These are phyloP conservation scores for Verasper variegatus DNA, from an alignment of 2,113 vertebrate species.

Conservation along the genomic window DNA sequence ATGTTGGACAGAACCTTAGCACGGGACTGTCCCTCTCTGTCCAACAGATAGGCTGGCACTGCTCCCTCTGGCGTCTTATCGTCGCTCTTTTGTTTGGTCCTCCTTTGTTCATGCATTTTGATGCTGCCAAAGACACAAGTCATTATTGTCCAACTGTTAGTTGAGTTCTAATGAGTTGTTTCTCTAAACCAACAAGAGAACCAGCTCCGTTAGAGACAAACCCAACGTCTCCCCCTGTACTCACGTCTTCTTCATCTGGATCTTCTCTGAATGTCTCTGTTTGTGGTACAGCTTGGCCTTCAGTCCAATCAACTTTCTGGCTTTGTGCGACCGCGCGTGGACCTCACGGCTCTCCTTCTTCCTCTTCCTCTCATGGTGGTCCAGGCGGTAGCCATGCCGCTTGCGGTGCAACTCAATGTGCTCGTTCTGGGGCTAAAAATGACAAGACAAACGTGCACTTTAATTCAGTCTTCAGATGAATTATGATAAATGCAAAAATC, in stretches of 20 bases:
- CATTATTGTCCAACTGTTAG: background rate
- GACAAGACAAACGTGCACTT: background rate
- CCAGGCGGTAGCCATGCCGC: constrained; percentile 94
- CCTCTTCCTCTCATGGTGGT: constrained; percentile 94
- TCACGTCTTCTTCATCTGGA: constrained; percentile 99
- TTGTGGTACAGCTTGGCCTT: constrained; percentile 99
- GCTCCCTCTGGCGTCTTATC: constrained; percentile 97
- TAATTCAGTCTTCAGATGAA: fast-evolving
- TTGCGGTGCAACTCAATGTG: constrained; percentile 96
- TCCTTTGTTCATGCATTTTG: constrained; percentile 98
- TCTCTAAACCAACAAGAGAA: background rate
- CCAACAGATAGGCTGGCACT: constrained; percentile 93
- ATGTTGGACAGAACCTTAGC: constrained; percentile 98
- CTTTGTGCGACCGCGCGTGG: constrained; percentile 94
- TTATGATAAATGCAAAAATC: background rate
- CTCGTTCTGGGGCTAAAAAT: constrained; percentile 93
- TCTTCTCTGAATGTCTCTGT: constrained; percentile 96
- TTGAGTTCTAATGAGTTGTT: background rate
- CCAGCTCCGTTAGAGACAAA: background rate
- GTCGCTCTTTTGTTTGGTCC: constrained; percentile 93
- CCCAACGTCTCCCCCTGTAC: constrained; percentile 49
- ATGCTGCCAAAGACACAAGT: constrained; percentile 81
- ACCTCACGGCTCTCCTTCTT: constrained; percentile 97
- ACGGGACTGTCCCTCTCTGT: constrained; percentile 94
- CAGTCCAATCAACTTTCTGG: constrained; percentile 95